Base-by-base conservation (phyloP, 2,888 invertebrate genomes). In the Campoletis raptor region DNA sequence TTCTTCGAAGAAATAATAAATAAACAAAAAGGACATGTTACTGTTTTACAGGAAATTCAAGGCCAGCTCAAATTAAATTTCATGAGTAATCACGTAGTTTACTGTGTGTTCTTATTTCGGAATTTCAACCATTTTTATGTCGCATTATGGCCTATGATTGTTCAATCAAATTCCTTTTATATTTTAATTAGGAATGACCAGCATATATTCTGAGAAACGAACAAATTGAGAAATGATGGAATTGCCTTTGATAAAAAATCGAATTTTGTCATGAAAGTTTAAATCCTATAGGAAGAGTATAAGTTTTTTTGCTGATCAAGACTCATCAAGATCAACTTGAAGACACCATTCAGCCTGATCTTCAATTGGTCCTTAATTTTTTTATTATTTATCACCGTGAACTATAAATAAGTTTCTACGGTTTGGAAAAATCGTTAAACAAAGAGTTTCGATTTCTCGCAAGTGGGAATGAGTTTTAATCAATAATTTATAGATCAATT, bases 1-100 rank as follows among this genome's bases (percentile, higher is more conserved):
- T 79, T 21, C 30, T 45, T 30, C 76, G 36, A 73, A 57, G 37
- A 64, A 85, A 70, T 52, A 70, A 7, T 7, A 48, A n/a, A n/a
- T n/a, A n/a, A n/a, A n/a, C n/a, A 70, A 42, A 12, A 73, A 24
- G 48, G 24, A 64, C 48, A 30, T 30, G 67, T 64, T 61, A 72
- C 45, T 73, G 69, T 76, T 73, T 42, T 30, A 70, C 42, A 24
- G 74, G 52, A 80, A 74, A 64, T 36, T 12, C 6, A 24, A 61
- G 37, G 30, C 52, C 15, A 24, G 18, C n/a, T 10, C 12, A 30
- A 54, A 30, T 45, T 15, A 64, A 57, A 45, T 42, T 4, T 10
- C 24, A 36, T 36, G 36, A 18, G 66, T 36, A 24, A 66, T 9
- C 36, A 57, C 5, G 57, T 3, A 57, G 9, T 30, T 3, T 48